Conservation (phyloP, 1,140 invertebrate species). For the Zaprionus lachaisei region DNA sequence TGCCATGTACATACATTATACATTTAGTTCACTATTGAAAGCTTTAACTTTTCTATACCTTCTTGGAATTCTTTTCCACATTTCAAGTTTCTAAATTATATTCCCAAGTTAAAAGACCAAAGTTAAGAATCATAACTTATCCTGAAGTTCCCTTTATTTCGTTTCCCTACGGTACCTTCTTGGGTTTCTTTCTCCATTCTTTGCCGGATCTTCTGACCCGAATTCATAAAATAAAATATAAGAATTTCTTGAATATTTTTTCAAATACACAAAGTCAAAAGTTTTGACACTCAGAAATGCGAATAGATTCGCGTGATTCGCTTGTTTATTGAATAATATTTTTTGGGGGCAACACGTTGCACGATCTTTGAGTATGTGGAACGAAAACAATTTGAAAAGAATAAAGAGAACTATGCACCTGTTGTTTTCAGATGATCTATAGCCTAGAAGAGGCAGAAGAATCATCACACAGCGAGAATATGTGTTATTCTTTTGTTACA, state of each 20-base stretch:
- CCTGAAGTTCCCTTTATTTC: background rate
- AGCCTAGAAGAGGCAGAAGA: background rate
- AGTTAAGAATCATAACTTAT: too few relatives aligned
- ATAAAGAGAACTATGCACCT: slow-evolving; percentile 24
- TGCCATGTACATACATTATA: background rate
- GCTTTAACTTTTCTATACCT: too few relatives aligned
- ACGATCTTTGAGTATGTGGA: slow-evolving; percentile 9
- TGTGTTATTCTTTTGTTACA: slow-evolving; percentile 1
- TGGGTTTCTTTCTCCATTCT: background rate
- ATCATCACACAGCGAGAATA: background rate
- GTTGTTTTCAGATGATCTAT: slow-evolving; percentile 17
- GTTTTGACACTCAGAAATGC: slow-evolving; percentile 20
- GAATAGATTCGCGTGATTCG: slow-evolving; percentile 9
- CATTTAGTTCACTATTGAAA: too few relatives aligned
- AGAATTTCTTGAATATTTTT: slow-evolving; percentile 18
- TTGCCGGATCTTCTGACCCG: slow-evolving; percentile 5
- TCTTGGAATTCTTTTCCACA: too few relatives aligned
- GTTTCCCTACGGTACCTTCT: background rate
- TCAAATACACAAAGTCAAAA: slow-evolving; percentile 22
- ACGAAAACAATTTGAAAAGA: slow-evolving; percentile 6
- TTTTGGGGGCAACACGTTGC: slow-evolving; percentile 16
- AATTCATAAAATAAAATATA: slow-evolving; percentile 25
- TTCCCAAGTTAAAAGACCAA: too few relatives aligned
- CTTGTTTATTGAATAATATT: slow-evolving; percentile 43
- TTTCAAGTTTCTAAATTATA: too few relatives aligned